phyloP scores from a whole-genome alignment of 2,113 vertebrate species.

The human (Homo sapiens) region GRCh38 chr7:26556501-26557000 shows the following conservation, averaged over 20 bases:
- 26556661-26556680: background rate
- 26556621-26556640: background rate
- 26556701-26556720: conserved; percentile 24
- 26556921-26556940: background rate
- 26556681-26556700: background rate
- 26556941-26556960: background rate
- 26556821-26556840: background rate
- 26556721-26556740: background rate
- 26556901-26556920: background rate
- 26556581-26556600: background rate
- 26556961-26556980: background rate
- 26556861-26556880: background rate
- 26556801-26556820: background rate
- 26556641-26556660: background rate
- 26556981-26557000: conserved; percentile 12
- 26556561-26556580: conserved; percentile 52
- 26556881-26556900: accelerated
- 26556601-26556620: background rate
- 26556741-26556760: background rate
- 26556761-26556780: background rate
- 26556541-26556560: background rate
- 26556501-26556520: conserved; percentile 58
- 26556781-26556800: background rate
- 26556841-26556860: background rate
- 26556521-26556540: background rate